These are phyloP conservation scores for Physocephala rufipes DNA, from an alignment of 2,888 invertebrate species.

Conservation along the genomic window DNA sequence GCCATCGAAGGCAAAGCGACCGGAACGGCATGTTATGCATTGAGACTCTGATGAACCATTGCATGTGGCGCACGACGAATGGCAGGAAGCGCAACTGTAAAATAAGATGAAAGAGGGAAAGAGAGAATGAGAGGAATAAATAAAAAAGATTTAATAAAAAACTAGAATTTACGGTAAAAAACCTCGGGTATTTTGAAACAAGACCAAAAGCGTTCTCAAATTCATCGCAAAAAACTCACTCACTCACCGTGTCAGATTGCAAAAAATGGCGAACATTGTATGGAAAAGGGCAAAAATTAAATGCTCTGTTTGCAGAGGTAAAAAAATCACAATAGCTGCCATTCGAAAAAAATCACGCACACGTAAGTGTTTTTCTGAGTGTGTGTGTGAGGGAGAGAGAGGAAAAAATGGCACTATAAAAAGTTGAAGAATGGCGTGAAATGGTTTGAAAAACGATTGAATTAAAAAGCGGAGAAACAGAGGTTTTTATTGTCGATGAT, in stretches of 20 bases:
- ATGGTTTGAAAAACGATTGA: conserved; percentile 26
- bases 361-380: not conserved
- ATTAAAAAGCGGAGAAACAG: not conserved
- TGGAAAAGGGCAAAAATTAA: conserved; percentile 19
- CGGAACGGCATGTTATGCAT: conserved; percentile 82
- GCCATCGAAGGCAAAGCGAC: conserved; percentile 76
- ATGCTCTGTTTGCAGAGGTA: conserved; percentile 9
- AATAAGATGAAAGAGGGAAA: conserved; percentile 11
- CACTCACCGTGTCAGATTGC: conserved; percentile 4
- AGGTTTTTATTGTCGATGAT: not conserved
- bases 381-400: not conserved
- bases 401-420: not conserved
- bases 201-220: not conserved
- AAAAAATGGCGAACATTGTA: not conserved
- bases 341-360: not conserved
- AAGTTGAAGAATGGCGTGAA: conserved; percentile 24
- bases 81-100: conserved; percentile 78
- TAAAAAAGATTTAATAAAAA: conserved; percentile 10
- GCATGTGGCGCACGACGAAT: conserved; percentile 82
- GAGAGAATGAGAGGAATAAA: conserved; percentile 18
- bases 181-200: too few relatives aligned
- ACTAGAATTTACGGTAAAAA: not conserved
- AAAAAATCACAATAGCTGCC: not conserved
- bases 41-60: conserved; percentile 79
- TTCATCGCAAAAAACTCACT: conserved; percentile 5